A percentile compares a stretch with the other conserved stretches of the same genome.
Evolutionary conservation across 2,113 vertebrate species (phyloP).

Genomic region (Zapornia atra): DNA sequence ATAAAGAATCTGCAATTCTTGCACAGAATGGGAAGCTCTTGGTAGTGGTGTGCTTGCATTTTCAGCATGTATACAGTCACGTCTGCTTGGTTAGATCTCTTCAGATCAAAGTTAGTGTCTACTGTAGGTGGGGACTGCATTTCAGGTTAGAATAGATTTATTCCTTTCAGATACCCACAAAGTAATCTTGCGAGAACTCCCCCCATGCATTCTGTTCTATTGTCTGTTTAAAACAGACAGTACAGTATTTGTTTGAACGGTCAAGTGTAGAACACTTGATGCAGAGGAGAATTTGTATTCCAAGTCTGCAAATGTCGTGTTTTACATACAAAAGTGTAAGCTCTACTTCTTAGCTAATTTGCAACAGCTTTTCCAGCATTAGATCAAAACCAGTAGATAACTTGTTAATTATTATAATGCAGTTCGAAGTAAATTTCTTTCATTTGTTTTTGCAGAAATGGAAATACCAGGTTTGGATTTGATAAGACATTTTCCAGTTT

Average conservation of each 20-base stretch:
- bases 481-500: neutral
- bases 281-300: neutral
- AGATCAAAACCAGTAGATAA: neutral
- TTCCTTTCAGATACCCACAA: neutral
- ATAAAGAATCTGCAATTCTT: neutral
- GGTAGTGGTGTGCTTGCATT: neutral
- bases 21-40: neutral
- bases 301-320: neutral
- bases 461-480: neutral
- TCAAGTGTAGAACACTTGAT: neutral
- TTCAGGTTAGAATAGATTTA: neutral
- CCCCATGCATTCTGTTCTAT: neutral
- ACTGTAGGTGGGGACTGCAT: accelerated
- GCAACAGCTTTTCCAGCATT: neutral
- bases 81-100: neutral
- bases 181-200: neutral
- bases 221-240: neutral
- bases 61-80: neutral
- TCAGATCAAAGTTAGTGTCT: neutral
- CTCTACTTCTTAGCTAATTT: neutral
- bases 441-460: neutral
- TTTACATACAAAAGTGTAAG: neutral
- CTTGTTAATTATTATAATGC: neutral
- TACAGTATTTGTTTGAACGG: neutral
- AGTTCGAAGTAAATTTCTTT: neutral